Evolutionary conservation across 2,888 invertebrate genomes (phyloP).

Genomic region (Parochlus steinenii): DNA sequence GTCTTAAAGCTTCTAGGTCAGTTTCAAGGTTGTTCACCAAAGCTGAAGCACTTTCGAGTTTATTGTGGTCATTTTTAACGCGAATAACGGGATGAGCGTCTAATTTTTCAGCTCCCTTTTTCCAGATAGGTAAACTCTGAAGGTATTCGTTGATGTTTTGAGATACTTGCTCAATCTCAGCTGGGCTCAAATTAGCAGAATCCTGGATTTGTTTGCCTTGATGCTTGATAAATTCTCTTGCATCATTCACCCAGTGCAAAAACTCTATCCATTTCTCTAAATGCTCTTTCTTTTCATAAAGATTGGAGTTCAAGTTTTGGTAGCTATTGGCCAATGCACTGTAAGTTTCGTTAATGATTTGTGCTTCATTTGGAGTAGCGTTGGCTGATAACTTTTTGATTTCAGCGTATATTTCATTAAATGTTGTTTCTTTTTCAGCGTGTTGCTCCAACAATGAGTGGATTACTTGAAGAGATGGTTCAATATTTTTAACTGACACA

Average conservation of each 20-base stretch:
- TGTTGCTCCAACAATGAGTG: slow-evolving; percentile 72
- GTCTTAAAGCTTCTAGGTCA: slow-evolving; percentile 46
- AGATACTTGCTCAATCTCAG: slow-evolving; percentile 46
- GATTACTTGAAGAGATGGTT: slow-evolving; percentile 57
- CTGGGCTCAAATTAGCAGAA: slow-evolving; percentile 51
- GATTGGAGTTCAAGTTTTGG: slow-evolving; percentile 54
- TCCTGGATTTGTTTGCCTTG: slow-evolving; percentile 68
- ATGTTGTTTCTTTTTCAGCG: slow-evolving; percentile 61
- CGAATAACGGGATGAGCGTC: slow-evolving; percentile 51
- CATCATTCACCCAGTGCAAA: slow-evolving; percentile 64
- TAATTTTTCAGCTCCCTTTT: slow-evolving; percentile 45
- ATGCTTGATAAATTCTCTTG: slow-evolving; percentile 19
- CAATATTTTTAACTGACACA: slow-evolving; percentile 65
- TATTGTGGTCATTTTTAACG: slow-evolving; percentile 52
- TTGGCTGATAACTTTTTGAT: slow-evolving; percentile 56
- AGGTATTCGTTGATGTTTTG: slow-evolving; percentile 5
- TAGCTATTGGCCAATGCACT: slow-evolving; percentile 59
- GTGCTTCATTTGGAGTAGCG: slow-evolving; percentile 57
- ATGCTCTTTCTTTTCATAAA: slow-evolving; percentile 54
- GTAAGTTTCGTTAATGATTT: slow-evolving; percentile 56
- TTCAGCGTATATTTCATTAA: slow-evolving; percentile 65
- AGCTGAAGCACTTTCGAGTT: slow-evolving; percentile 53
- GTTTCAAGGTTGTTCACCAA: slow-evolving; percentile 57
- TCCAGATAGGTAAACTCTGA: slow-evolving; percentile 51
- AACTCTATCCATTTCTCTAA: slow-evolving; percentile 73